Base-by-base conservation (phyloP, 1,140 invertebrate genomes). In the Drosophila varians region DNA sequence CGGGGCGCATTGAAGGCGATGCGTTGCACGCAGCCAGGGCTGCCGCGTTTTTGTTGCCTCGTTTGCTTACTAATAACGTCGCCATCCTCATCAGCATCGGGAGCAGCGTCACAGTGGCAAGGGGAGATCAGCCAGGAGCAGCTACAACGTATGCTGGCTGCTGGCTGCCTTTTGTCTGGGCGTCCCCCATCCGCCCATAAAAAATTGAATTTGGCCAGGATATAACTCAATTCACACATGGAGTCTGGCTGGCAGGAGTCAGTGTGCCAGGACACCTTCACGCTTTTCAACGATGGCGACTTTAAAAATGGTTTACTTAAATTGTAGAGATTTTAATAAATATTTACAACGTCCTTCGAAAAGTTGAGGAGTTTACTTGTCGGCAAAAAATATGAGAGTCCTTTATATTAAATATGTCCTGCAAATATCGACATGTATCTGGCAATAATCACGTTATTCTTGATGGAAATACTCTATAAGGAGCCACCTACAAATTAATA, bases 141-240 rank as follows among this genome's bases (percentile, higher is more conserved):
- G 14, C 12, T 14, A 38, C 75, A 75, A 42, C 65, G 71, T 84
- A 43, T 57, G 57, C 66, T 43, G 57, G 52, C 25, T 26, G 28
- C 9, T 31, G 28, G 28, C 25, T 7, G 28, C 18, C 54, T 49
- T 75, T 73, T 72, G 73, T 75, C 55, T 38, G 46, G 23, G n/a
- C n/a, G n/a, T n/a, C n/a, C n/a, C n/a, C n/a, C 16, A 26, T 43
- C 42, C 52, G 19, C n/a, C 42, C 60, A 36, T 36, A 51, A 53
- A 87, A 26, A 86, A 86, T 86, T 86, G 72, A 86, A 87, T 86
- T 87, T 74, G 28, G 66, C 73, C 68, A 38, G 28, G 31, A 51
- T 42, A 69, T 86, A 86, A 86, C 72, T 86, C 82, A 73, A 86
- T 86, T 87, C 82, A 73, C 72, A 76, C 79, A 18, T 18, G 38